phyloP scores from a whole-genome alignment of 2,113 vertebrate species.

The Siniperca chuatsi region DNA sequence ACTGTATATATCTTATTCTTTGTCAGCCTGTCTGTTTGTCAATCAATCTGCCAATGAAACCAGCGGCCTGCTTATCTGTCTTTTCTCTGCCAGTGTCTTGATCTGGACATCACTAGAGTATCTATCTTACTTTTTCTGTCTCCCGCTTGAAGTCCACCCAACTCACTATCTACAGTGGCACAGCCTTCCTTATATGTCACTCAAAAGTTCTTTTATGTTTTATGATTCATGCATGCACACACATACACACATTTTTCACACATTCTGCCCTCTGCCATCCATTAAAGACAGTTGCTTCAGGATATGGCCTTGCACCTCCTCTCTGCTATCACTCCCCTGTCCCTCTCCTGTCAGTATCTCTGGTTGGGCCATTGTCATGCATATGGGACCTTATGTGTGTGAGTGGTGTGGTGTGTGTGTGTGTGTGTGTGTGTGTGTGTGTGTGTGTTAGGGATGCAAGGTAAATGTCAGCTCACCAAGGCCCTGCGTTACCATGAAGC shows the following conservation, averaged over 20 bases:
- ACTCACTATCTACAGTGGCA: conserved; percentile 68
- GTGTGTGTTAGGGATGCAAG: conserved; percentile 25
- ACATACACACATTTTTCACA: conserved; percentile 31
- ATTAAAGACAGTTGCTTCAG: conserved; percentile 56
- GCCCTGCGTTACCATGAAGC: conserved; percentile 38
- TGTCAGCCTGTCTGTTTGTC: conserved; percentile 47
- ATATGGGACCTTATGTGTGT: conserved; percentile 54
- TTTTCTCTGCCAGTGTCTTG: conserved; percentile 58
- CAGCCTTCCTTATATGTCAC: conserved; percentile 68
- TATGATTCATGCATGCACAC: conserved; percentile 36
- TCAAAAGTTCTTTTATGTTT: conserved; percentile 72
- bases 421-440: conserved; percentile 37
- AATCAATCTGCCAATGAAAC: conserved; percentile 59
- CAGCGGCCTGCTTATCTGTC: conserved; percentile 47
- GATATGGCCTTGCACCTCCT: conserved; percentile 52
- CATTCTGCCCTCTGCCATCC: conserved; percentile 42
- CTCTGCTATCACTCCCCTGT: conserved; percentile 29
- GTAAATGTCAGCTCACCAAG: conserved; percentile 71
- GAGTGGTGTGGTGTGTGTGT: conserved; percentile 23
- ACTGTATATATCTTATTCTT: conserved; percentile 37
- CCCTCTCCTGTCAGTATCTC: conserved; percentile 41
- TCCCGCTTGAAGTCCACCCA: conserved; percentile 65
- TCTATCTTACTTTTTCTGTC: conserved; percentile 65
- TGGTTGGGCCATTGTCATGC: conserved; percentile 71
- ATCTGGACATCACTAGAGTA: conserved; percentile 68